Conservation (phyloP, 2,797 vertebrate genomes). For the Serranus cabrilla region DNA sequence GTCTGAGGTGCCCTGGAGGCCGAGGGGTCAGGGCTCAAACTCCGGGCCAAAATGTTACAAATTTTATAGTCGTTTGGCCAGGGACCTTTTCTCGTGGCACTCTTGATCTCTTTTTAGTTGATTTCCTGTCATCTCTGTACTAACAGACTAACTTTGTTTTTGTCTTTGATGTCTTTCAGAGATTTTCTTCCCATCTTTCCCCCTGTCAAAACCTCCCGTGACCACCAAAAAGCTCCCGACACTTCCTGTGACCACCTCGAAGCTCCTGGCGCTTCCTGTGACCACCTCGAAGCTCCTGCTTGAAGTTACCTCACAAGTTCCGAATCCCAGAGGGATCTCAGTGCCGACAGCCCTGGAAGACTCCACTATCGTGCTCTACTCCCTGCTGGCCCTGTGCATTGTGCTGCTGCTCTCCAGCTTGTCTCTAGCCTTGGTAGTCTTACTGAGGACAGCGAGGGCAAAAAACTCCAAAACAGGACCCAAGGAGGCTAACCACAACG, state of each 20-base stretch:
- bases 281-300: slow-evolving; percentile 3
- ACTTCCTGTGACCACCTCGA: background rate
- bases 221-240: slow-evolving; percentile 6
- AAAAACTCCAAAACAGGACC: slow-evolving; percentile 2
- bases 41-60: background rate
- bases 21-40: background rate
- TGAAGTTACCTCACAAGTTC: background rate
- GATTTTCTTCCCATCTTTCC: background rate
- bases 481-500: background rate
- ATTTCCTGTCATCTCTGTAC: background rate
- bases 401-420: slow-evolving; percentile 72
- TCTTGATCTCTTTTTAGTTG: background rate
- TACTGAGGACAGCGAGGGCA: slow-evolving; percentile 50
- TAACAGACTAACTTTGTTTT: too few relatives aligned
- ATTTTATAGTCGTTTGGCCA: background rate
- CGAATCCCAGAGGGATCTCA: background rate
- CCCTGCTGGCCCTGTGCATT: slow-evolving; percentile 73
- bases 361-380: slow-evolving; percentile 67
- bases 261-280: background rate
- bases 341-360: slow-evolving; percentile 17
- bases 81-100: background rate
- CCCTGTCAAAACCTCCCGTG: slow-evolving; percentile 19
- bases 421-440: slow-evolving; percentile 63
- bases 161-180: background rate
- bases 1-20: background rate